phyloP scores from a whole-genome alignment of 2,113 vertebrate species.

The Neogale vison region DNA sequence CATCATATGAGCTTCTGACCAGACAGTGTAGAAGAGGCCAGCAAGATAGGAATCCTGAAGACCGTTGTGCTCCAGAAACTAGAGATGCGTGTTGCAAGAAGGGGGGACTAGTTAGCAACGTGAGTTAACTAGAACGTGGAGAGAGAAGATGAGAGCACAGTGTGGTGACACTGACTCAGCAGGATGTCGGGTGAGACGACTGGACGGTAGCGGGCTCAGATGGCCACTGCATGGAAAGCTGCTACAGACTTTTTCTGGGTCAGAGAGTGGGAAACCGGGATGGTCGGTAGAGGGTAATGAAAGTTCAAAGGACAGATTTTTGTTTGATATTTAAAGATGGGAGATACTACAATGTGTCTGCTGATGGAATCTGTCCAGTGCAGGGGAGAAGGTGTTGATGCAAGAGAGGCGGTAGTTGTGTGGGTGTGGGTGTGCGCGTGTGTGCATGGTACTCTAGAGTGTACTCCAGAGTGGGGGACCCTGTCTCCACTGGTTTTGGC shows the following conservation, averaged over 20 bases:
- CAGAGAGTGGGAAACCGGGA: background rate
- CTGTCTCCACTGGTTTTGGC: background rate
- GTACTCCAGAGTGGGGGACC: background rate
- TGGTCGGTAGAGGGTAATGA: background rate
- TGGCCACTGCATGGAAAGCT: background rate
- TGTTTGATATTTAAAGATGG: slow-evolving; percentile 26
- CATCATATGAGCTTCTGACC: background rate
- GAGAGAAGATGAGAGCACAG: background rate
- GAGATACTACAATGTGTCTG: background rate
- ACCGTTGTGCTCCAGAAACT: background rate
- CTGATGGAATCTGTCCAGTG: background rate
- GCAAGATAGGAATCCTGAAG: background rate
- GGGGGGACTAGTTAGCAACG: background rate
- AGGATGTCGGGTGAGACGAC: background rate
- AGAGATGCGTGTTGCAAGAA: background rate
- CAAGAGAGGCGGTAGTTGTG: background rate
- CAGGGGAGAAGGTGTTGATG: background rate
- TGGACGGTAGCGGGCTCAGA: background rate
- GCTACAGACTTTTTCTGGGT: background rate
- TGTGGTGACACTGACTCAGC: background rate
- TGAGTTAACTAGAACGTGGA: background rate
- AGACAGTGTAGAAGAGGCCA: background rate
- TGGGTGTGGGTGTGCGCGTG: background rate
- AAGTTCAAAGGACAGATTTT: background rate
- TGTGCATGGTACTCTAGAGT: background rate